Conservation (phyloP, 1,140 invertebrate genomes). For the Trichomalopsis sarcophagae region DNA sequence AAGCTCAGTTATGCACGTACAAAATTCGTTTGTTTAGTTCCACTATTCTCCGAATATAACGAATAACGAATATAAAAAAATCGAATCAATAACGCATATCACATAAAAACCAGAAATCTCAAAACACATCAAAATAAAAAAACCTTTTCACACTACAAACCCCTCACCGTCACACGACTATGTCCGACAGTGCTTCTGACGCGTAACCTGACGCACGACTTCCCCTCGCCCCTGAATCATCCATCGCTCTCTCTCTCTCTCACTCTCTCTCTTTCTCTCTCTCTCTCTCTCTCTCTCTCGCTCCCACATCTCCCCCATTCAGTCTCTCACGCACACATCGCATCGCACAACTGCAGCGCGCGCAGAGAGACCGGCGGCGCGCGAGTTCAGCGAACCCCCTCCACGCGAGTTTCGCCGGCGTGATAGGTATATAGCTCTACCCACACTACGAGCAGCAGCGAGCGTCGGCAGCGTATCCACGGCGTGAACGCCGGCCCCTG, state of each 20-base stretch:
- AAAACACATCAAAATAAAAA: background rate
- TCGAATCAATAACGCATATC: too few species aligned
- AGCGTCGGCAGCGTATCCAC: background rate
- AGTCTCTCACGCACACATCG: background rate
- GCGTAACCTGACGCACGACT: constrained; percentile 1
- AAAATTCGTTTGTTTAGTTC: too few species aligned
- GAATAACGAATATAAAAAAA: too few species aligned
- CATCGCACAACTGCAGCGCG: background rate
- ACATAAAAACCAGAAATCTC: too few species aligned
- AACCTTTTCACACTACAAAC: background rate
- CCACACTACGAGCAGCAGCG: background rate
- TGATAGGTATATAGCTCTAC: too few species aligned
- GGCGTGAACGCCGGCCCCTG: constrained; percentile 4
- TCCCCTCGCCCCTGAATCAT: background rate
- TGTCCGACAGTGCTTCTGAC: background rate
- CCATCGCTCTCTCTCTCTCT: constrained; percentile 31
- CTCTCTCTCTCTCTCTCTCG: constrained; percentile 26
- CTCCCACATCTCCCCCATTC: background rate
- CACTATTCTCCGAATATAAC: too few species aligned
- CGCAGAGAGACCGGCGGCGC: constrained; percentile 12
- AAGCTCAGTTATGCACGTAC: too few species aligned
- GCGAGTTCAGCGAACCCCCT: constrained; percentile 42
- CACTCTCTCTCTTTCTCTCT: too few species aligned
- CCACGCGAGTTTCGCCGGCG: constrained; percentile 34
- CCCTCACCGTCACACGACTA: background rate